Conservation (phyloP, 2,113 vertebrate species). For the Panthera leo region DNA sequence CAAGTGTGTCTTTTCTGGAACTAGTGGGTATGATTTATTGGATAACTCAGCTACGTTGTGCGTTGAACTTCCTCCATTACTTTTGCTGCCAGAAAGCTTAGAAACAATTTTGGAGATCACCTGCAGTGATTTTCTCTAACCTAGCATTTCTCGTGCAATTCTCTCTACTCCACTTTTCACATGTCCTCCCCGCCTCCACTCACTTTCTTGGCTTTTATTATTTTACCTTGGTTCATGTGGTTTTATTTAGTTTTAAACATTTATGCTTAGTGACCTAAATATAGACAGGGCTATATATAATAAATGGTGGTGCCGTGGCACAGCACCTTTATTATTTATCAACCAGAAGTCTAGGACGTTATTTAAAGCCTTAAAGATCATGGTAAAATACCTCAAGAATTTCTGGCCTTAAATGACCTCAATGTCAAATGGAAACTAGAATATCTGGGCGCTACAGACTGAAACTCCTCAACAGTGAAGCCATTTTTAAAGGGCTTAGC, state of each 20-base stretch:
- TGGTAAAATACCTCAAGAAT: background rate
- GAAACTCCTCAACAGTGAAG: background rate
- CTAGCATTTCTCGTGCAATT: background rate
- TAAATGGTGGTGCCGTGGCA: background rate
- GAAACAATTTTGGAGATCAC: background rate
- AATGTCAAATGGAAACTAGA: background rate
- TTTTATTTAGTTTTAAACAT: background rate
- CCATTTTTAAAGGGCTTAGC: background rate
- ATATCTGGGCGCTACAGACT: too few species aligned
- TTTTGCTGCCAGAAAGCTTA: constrained; percentile 16
- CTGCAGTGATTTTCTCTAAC: background rate
- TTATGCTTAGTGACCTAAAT: background rate
- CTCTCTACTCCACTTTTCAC: background rate
- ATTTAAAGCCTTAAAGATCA: background rate
- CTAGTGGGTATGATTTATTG: background rate
- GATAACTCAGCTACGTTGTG: background rate
- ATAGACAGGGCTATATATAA: background rate
- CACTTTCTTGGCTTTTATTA: background rate
- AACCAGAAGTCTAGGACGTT: background rate
- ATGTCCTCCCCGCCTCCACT: background rate
- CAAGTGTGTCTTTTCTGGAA: background rate
- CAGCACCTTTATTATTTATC: background rate
- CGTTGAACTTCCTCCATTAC: background rate
- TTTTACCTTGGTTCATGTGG: background rate
- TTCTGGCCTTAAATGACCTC: background rate